These are phyloP conservation scores for Phylloscopus collybita DNA, from an alignment of 2,797 vertebrate genomes.

Conservation along the genomic window DNA sequence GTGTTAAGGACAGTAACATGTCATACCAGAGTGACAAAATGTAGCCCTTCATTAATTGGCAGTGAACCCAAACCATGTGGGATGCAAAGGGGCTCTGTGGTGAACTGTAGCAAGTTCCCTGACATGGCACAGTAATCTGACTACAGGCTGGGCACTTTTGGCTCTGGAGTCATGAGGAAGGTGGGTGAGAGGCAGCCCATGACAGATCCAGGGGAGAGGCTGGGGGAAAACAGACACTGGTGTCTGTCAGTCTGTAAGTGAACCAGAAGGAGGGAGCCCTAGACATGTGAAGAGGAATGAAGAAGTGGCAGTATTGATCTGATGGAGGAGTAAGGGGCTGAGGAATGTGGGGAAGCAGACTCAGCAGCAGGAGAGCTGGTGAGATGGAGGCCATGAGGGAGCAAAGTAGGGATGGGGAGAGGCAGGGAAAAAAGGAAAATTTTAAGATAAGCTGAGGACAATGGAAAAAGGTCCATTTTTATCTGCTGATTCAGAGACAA, in stretches of 20 bases:
- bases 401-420: neutral
- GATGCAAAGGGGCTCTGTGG: neutral
- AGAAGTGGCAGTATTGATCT: neutral
- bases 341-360: neutral
- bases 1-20: neutral
- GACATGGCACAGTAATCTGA: rapidly evolving
- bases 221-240: neutral
- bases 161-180: neutral
- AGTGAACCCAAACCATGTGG: neutral
- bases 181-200: neutral
- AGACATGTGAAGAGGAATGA: neutral
- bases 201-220: neutral
- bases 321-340: neutral
- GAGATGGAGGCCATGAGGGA: neutral
- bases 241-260: neutral
- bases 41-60: neutral
- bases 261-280: neutral
- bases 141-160: neutral
- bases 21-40: neutral
- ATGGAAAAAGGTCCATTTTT: neutral
- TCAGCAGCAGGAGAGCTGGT: neutral
- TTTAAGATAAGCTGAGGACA: neutral
- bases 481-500: neutral
- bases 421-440: neutral
- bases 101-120: neutral